Conservation (phyloP, 2,888 invertebrate genomes). For the Rapana venosa region DNA sequence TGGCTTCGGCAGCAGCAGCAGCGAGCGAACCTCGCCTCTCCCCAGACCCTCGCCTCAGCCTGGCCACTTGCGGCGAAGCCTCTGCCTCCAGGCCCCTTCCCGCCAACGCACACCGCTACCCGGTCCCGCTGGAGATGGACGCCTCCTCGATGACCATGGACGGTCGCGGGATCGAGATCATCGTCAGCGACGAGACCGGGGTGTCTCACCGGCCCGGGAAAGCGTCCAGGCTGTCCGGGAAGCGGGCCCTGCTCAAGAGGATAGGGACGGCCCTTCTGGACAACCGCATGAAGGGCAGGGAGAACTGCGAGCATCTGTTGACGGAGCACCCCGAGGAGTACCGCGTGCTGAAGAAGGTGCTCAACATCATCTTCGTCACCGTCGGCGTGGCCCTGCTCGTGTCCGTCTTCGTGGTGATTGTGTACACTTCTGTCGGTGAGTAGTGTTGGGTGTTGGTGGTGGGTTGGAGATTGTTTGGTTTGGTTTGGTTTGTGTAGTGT, state of each 20-base stretch:
- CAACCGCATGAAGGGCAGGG: constrained; percentile 66
- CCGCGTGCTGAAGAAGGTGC: constrained; percentile 67
- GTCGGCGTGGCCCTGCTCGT: constrained; percentile 70
- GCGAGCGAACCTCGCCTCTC: no score
- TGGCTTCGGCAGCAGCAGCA: not conserved
- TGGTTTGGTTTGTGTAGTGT: not conserved
- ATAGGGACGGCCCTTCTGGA: constrained; percentile 63
- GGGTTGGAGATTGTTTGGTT: not conserved
- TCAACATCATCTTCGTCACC: constrained; percentile 73
- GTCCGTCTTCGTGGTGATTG: constrained; percentile 72
- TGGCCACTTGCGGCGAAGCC: no score
- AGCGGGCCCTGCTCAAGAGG: constrained; percentile 58
- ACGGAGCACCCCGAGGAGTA: constrained; percentile 64
- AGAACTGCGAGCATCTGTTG: constrained; percentile 61
- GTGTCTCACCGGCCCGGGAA: constrained; percentile 49
- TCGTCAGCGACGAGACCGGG: constrained; percentile 62
- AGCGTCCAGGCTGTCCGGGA: constrained; percentile 44
- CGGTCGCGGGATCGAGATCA: constrained; percentile 65
- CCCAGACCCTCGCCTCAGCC: no score
- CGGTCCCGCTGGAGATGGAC: constrained; percentile 49
- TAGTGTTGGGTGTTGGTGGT: not conserved
- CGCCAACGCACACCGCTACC: no score
- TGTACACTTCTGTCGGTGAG: constrained; percentile 71
- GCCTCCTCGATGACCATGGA: constrained; percentile 60
- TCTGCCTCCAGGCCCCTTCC: no score